Evolutionary conservation across 2,888 invertebrate genomes (phyloP), one percentile per base, ranked within the genome.

Genomic region (Himalopsyche japonica): DNA sequence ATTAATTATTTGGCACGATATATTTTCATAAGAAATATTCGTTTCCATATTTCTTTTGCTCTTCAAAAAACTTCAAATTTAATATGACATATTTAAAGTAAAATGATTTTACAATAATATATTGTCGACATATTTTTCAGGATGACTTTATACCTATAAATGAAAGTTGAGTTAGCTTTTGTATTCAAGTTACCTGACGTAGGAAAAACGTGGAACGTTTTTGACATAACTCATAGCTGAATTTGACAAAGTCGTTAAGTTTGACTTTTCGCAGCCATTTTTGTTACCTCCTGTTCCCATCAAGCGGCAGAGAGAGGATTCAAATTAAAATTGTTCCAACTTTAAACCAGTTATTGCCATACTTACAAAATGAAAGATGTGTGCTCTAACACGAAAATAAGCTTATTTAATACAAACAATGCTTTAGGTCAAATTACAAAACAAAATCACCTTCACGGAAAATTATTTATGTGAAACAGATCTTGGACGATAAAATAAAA

Each of bases 221-320:
- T 83, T 83, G 83, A 83, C 83, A 83, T 83, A 83, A 83, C 83
- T 83, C 83, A 83, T 83, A 83, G 77, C 77, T 18, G 79, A 83
- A 48, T 83, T 83, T 83, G 80, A 80, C 80, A 83, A 70, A 83
- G 83, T 83, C 80, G 76, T 76, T 80, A 83, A 83, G 76, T 76
- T 80, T 64, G 47, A 30, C 79, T 43, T 79, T 77, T 27, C 37
- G 57, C 57, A 34, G 34, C 37, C 37, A 43, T 43, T 77, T 30
- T 43, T 77, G 77, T 20, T 77, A 18, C 77, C 77, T 77, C 77
- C 77, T 37, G 20, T 77, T 27, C n/a, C 70, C 70, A 27, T 70
- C 70, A 27, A 70, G 30, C 27, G 27, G 70, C 70, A 70, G 30
- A 70, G 15, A 12, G 70, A 70, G 70, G 70, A 70, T 70, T 70